Percentiles rank a stretch among this genome's conserved stretches.
Evolutionary conservation across 2,888 invertebrate genomes (phyloP).

Genomic region (Tromatobia lineatoria): DNA sequence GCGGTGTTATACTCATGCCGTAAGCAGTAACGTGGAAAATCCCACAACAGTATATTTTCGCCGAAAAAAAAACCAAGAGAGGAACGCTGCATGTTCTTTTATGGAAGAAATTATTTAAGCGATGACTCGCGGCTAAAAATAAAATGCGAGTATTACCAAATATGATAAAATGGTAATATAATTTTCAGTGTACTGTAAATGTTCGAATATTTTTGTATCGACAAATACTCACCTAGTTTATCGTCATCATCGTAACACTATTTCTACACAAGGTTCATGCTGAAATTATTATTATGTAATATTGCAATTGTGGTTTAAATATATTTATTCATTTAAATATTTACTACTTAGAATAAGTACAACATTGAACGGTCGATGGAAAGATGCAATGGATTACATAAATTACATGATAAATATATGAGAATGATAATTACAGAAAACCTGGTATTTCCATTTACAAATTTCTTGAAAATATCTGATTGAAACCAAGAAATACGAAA

Average conservation of each 20-base stretch:
- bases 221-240: not conserved
- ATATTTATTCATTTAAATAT: constrained; percentile 8
- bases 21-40: not conserved
- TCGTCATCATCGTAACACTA: not conserved
- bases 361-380: not conserved
- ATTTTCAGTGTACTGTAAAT: not conserved
- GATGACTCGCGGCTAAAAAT: not conserved
- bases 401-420: constrained; percentile 18
- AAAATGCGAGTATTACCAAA: not conserved
- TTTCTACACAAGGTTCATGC: not conserved
- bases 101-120: not conserved
- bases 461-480: not conserved
- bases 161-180: not conserved
- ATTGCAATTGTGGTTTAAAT: not conserved
- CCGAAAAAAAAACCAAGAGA: not conserved
- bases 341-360: constrained; percentile 9
- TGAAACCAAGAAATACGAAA: not conserved
- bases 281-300: not conserved
- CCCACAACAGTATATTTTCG: not conserved
- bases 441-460: not conserved
- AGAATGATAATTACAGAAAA: not conserved
- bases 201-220: not conserved
- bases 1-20: not conserved
- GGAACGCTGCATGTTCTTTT: not conserved
- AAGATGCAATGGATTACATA: not conserved